Evolutionary conservation across 1,140 invertebrate species (phyloP).

Genomic region (Stratiolaelaps scimitus): DNA sequence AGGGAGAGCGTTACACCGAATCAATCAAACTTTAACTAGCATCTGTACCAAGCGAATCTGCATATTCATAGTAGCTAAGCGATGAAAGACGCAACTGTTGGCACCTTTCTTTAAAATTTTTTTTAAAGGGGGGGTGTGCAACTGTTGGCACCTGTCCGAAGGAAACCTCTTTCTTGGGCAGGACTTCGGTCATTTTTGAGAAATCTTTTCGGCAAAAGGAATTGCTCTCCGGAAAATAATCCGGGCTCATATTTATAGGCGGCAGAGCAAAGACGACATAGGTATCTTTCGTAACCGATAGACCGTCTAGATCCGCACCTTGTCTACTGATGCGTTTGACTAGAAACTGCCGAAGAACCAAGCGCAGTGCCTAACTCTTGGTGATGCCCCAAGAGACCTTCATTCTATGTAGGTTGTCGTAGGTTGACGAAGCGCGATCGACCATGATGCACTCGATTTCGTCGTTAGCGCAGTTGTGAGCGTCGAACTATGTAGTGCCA

Average conservation of each 20-base stretch:
- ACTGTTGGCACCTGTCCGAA: too few species aligned
- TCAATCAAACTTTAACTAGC: not conserved
- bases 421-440: not conserved
- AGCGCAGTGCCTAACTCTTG: not conserved
- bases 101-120: too few species aligned
- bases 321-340: not conserved
- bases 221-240: constrained; percentile 34
- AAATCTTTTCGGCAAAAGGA: constrained; percentile 33
- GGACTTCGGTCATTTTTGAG: constrained; percentile 24
- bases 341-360: not conserved
- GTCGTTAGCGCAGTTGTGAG: not conserved
- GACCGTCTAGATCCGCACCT: not conserved
- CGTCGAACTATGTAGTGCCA: not conserved
- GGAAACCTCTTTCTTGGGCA: not conserved
- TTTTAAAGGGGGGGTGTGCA: too few species aligned
- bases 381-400: not conserved
- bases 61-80: constrained; percentile 1
- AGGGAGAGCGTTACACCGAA: not conserved
- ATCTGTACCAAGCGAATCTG: not conserved
- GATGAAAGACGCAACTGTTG: not conserved
- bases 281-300: constrained; percentile 30
- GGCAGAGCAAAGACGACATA: constrained; percentile 49
- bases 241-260: constrained; percentile 33
- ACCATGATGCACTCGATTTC: constrained; percentile 14
- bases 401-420: constrained; percentile 1